A percentile compares a stretch with the other conserved stretches of the same genome.
phyloP scores from a whole-genome alignment of 2,797 vertebrate genomes.

The Meriones psammophilus region DNA sequence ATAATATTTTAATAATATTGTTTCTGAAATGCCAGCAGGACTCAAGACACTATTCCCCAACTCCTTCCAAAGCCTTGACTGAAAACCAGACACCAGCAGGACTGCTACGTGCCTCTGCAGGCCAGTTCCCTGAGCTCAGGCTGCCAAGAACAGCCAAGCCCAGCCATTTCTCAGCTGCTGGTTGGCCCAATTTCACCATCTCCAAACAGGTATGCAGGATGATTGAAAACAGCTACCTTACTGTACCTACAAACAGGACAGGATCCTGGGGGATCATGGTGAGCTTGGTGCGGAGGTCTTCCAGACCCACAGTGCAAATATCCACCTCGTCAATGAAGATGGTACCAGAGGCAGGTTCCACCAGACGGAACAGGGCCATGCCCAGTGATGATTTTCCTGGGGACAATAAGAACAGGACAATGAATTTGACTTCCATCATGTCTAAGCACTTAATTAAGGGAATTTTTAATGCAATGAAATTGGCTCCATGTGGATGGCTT shows the following conservation, averaged over 20 bases:
- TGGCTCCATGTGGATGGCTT: background rate
- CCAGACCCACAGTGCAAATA: conserved; percentile 87
- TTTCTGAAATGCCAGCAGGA: background rate
- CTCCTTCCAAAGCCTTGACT: background rate
- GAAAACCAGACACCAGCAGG: background rate
- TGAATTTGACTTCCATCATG: background rate
- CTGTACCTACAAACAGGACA: conserved; percentile 91
- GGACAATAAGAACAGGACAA: background rate
- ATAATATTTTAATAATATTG: background rate
- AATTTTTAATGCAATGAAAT: background rate
- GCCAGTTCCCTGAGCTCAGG: background rate
- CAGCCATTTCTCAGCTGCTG: background rate
- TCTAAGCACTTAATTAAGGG: background rate
- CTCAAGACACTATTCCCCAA: background rate
- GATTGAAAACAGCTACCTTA: conserved; percentile 89
- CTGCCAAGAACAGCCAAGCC: background rate
- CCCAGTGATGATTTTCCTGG: conserved; percentile 92
- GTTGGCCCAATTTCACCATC: background rate
- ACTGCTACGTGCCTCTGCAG: background rate
- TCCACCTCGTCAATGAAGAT: conserved; percentile 91
- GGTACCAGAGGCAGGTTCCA: conserved; percentile 89
- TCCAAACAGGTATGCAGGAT: conserved; percentile 40
- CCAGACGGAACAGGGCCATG: conserved; percentile 90
- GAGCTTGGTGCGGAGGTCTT: conserved; percentile 91
- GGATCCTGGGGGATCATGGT: conserved; percentile 93